Conservation (phyloP, 2,113 vertebrate species). For the Salvator merianae region DNA sequence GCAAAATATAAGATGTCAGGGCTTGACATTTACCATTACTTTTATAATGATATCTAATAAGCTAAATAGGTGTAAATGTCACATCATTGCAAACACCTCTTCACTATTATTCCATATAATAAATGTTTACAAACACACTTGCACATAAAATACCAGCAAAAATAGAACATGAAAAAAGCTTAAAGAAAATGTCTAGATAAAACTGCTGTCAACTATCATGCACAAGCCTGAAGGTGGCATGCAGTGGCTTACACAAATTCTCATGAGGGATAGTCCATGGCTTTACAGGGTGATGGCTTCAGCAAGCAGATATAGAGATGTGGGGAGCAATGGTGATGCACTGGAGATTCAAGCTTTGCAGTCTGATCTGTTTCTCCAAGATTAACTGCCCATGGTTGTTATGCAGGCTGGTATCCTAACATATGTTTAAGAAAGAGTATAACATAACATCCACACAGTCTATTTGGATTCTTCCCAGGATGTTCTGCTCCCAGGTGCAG, state of each 20-base stretch:
- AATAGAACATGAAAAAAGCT: constrained; percentile 34
- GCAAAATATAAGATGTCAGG: constrained; percentile 58
- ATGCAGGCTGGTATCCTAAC: too few species aligned
- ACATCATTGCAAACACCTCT: constrained; percentile 49
- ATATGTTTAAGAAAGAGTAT: too few species aligned
- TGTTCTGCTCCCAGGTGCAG: too few species aligned
- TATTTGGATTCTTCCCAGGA: too few species aligned
- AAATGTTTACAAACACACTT: constrained; percentile 58
- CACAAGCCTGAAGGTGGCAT: not conserved
- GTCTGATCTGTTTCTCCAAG: too few species aligned
- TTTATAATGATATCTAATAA: constrained; percentile 56
- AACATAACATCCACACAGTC: too few species aligned
- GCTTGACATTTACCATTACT: constrained; percentile 51
- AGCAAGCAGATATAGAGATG: too few species aligned
- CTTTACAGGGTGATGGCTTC: too few species aligned
- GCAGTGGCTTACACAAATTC: not conserved
- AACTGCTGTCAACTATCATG: not conserved
- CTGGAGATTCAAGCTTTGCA: too few species aligned
- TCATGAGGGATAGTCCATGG: not conserved
- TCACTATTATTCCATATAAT: constrained; percentile 57
- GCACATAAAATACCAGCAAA: constrained; percentile 38
- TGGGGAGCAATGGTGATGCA: too few species aligned
- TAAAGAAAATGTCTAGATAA: constrained; percentile 15
- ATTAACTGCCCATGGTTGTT: too few species aligned
- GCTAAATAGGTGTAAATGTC: constrained; percentile 63